Conservation (phyloP, 2,797 vertebrate genomes). For the Spheniscus humboldti region DNA sequence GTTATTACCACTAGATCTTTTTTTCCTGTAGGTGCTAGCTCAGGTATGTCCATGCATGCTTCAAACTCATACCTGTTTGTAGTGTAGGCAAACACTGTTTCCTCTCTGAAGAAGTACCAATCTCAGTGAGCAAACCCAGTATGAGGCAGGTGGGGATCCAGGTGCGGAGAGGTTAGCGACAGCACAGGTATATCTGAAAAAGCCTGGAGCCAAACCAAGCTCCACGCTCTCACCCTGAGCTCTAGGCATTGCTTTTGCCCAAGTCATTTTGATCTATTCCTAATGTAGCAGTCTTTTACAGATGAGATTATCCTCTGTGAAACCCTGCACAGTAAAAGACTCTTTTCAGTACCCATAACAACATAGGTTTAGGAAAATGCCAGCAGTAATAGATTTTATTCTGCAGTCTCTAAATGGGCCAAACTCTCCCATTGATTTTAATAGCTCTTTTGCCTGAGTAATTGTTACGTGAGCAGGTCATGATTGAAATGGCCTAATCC, state of each 20-base stretch:
- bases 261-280: neutral
- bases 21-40: neutral
- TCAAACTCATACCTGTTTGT: neutral
- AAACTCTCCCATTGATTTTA: constrained; percentile 15
- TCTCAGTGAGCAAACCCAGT: neutral
- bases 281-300: neutral
- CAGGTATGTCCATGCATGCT: neutral
- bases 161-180: neutral
- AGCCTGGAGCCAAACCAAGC: neutral
- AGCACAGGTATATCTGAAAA: neutral
- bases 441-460: neutral
- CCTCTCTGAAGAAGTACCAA: neutral
- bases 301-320: neutral
- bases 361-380: neutral
- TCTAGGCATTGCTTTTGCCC: neutral
- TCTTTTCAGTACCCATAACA: neutral
- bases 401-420: neutral
- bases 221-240: neutral
- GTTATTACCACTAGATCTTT: neutral
- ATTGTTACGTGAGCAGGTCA: neutral
- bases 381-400: constrained; percentile 6
- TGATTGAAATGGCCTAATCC: constrained; percentile 21
- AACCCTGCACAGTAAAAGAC: neutral
- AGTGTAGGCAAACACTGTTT: neutral
- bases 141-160: neutral